Conservation (phyloP, 2,113 vertebrate species). For the Bolborhynchus lineola region DNA sequence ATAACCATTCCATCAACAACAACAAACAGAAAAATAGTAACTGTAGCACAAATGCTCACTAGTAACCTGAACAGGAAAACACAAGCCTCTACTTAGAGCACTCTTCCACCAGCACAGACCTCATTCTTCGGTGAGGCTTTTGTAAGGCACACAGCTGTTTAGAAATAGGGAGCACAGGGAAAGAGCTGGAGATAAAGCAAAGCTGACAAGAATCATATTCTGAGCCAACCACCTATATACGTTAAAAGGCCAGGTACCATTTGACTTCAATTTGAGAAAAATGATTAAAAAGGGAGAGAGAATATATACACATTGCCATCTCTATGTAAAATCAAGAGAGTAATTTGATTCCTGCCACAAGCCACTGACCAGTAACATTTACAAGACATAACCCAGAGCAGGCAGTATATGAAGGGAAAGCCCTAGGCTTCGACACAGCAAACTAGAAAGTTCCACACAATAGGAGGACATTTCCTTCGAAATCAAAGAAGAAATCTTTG, state of each 20-base stretch:
- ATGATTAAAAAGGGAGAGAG: background rate
- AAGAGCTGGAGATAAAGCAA: background rate
- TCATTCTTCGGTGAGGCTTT: background rate
- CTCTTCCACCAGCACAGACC: background rate
- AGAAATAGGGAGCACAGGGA: background rate
- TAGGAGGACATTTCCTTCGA: background rate
- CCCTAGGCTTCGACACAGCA: background rate
- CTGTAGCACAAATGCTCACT: background rate
- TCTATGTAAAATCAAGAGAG: rapidly evolving
- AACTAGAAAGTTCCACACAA: background rate
- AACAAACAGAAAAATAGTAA: background rate
- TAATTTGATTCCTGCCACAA: background rate
- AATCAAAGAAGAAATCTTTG: background rate
- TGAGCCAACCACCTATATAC: rapidly evolving
- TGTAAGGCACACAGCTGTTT: background rate
- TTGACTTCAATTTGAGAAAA: background rate
- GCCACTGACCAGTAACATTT: background rate
- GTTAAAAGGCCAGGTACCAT: background rate
- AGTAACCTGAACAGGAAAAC: background rate
- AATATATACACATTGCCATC: background rate
- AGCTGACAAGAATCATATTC: background rate
- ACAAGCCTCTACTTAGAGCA: background rate
- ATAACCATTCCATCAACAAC: background rate
- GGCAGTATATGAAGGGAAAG: rapidly evolving
- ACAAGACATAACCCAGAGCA: background rate